Conservation (phyloP, 2,888 invertebrate species). For the Pheosia tremula region DNA sequence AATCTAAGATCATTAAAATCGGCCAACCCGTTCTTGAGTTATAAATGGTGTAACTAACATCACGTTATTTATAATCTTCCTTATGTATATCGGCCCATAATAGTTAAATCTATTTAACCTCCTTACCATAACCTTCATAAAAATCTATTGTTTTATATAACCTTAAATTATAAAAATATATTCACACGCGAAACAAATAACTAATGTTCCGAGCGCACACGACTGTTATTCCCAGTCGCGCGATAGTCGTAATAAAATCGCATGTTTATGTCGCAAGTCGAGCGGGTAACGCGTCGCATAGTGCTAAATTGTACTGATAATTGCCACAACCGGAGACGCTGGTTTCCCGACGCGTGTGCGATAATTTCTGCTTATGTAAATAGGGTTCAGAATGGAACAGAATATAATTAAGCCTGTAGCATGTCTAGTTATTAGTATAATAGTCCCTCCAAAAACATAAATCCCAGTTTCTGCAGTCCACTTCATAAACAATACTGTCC, state of each 20-base stretch:
- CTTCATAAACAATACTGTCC: too few relatives aligned
- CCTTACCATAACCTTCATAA: too few relatives aligned
- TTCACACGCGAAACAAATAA: slow-evolving; percentile 24
- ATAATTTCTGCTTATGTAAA: slow-evolving; percentile 26
- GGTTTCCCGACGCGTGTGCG: slow-evolving; percentile 28
- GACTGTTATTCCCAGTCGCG: slow-evolving; percentile 26
- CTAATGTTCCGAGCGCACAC: slow-evolving; percentile 29
- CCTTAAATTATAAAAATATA: too few relatives aligned
- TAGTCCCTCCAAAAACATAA: background rate
- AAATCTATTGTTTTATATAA: too few relatives aligned
- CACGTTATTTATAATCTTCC: too few relatives aligned
- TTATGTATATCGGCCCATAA: too few relatives aligned
- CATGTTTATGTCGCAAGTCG: slow-evolving; percentile 23
- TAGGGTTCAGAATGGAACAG: background rate
- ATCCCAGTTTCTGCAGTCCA: background rate
- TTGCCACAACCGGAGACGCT: slow-evolving; percentile 28
- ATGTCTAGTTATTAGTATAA: too few relatives aligned
- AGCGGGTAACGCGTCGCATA: slow-evolving; percentile 12
- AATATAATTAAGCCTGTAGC: too few relatives aligned
- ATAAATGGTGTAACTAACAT: too few relatives aligned
- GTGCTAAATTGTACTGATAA: slow-evolving; percentile 46
- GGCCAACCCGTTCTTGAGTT: too few relatives aligned
- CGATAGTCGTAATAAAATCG: slow-evolving; percentile 31
- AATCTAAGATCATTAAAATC: too few relatives aligned
- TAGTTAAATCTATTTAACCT: too few relatives aligned